These are phyloP conservation scores for Drosophila funebris DNA, from an alignment of 1,140 invertebrate species.

Conservation along the genomic window DNA sequence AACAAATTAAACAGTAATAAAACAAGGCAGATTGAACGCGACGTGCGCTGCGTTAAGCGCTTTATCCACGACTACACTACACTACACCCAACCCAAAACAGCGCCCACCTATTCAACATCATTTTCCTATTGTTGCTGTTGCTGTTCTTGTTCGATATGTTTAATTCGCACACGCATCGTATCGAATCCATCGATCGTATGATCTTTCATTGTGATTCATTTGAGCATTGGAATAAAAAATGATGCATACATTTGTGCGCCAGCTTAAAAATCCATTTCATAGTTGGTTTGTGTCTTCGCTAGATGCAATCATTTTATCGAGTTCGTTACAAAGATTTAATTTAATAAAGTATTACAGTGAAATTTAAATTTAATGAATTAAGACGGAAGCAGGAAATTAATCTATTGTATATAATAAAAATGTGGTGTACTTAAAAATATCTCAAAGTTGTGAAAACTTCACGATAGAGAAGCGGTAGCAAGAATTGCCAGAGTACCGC, in stretches of 20 bases:
- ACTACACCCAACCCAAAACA: slow-evolving; percentile 20
- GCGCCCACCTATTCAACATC: slow-evolving; percentile 20
- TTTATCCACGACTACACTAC: slow-evolving; percentile 55
- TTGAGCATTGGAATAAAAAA: not conserved
- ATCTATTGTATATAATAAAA: no score
- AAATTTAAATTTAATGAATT: no score
- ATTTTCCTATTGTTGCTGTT: slow-evolving; percentile 24
- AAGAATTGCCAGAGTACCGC: not conserved
- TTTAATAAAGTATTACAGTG: no score
- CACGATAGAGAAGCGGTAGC: no score
- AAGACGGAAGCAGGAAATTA: no score
- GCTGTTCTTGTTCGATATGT: slow-evolving; percentile 40
- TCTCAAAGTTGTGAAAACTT: no score
- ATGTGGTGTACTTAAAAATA: no score
- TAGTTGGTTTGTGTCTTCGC: slow-evolving; percentile 5
- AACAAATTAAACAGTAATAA: not conserved
- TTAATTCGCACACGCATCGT: slow-evolving; percentile 22
- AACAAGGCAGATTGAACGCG: slow-evolving; percentile 1
- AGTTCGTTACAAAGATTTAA: no score
- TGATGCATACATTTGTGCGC: slow-evolving; percentile 49
- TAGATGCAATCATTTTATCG: not conserved
- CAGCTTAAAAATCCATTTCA: not conserved
- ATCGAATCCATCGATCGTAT: slow-evolving; percentile 26
- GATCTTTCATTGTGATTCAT: slow-evolving; percentile 1
- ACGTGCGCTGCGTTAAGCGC: slow-evolving; percentile 57